Evolutionary conservation across 2,113 vertebrate species (phyloP).

Genomic region (Ceyx margarethae): DNA sequence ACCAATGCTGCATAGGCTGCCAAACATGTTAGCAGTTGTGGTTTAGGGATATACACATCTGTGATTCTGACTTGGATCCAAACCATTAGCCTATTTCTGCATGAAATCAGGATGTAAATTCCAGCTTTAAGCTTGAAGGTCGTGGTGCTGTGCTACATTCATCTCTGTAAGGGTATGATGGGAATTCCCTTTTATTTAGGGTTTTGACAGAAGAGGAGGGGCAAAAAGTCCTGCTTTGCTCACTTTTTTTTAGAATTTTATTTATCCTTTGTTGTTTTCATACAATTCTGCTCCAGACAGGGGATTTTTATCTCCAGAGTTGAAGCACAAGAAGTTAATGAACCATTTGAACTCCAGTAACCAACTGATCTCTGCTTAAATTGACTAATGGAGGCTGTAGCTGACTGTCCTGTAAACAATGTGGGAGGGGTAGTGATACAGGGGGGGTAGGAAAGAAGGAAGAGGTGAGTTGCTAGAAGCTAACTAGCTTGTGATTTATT

Average conservation of each 20-base stretch:
- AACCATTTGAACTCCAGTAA: neutral
- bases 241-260: neutral
- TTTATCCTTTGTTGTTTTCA: neutral
- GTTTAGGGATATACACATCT: neutral
- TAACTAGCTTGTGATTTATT: neutral
- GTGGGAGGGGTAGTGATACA: neutral
- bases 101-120: neutral
- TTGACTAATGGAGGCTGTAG: neutral
- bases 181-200: neutral
- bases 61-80: neutral
- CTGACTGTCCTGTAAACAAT: neutral
- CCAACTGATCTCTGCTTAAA: neutral
- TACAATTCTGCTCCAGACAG: neutral
- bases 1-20: neutral
- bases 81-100: neutral
- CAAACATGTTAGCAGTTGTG: neutral
- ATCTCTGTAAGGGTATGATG: neutral
- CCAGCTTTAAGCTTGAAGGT: neutral
- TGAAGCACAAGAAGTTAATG: conserved; percentile 20
- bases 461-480: neutral
- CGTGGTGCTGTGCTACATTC: rapidly evolving
- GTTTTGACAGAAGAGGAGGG: neutral
- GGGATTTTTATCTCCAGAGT: neutral
- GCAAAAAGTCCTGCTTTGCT: neutral
- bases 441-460: neutral